These are phyloP conservation scores for Sebastiscus albofasciatus DNA, from an alignment of 2,797 vertebrate genomes.

Conservation along the genomic window DNA sequence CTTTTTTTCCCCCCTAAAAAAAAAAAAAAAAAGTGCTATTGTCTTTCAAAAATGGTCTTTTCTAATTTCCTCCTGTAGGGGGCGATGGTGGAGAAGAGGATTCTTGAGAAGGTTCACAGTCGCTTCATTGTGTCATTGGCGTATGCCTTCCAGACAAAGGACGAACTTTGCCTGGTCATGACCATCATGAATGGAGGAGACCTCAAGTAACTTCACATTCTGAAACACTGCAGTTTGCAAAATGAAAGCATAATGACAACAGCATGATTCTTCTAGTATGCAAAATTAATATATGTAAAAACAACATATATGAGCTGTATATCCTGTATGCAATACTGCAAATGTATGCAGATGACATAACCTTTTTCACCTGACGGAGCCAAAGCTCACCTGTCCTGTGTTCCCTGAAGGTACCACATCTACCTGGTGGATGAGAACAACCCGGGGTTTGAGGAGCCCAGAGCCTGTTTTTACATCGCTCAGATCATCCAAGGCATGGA, in stretches of 20 bases:
- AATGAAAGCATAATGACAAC: neutral
- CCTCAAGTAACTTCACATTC: conserved; percentile 86
- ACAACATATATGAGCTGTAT: neutral
- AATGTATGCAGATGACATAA: neutral
- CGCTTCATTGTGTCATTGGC: conserved; percentile 90
- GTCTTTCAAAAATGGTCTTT: conserved; percentile 2
- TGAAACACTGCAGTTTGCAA: conserved; percentile 28
- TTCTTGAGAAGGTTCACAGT: conserved; percentile 89
- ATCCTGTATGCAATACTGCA: neutral
- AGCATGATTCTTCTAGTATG: neutral
- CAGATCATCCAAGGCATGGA: conserved; percentile 87
- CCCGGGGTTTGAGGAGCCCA: conserved; percentile 84
- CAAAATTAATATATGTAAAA: neutral
- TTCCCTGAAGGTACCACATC: conserved; percentile 83
- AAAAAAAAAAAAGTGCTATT: neutral
- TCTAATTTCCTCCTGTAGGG: conserved; percentile 72
- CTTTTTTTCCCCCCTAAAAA: neutral
- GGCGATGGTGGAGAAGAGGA: conserved; percentile 90
- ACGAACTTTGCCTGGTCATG: conserved; percentile 92
- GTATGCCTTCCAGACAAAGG: conserved; percentile 91
- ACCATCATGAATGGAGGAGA: conserved; percentile 95
- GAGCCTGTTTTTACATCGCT: conserved; percentile 88
- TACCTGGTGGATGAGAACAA: conserved; percentile 89
- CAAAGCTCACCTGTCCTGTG: neutral
- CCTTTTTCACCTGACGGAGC: neutral